Percentiles rank a stretch among this genome's conserved stretches.
Evolutionary conservation across 2,113 vertebrate species (phyloP).

Genomic region (Protobothrops flavoviridis): DNA sequence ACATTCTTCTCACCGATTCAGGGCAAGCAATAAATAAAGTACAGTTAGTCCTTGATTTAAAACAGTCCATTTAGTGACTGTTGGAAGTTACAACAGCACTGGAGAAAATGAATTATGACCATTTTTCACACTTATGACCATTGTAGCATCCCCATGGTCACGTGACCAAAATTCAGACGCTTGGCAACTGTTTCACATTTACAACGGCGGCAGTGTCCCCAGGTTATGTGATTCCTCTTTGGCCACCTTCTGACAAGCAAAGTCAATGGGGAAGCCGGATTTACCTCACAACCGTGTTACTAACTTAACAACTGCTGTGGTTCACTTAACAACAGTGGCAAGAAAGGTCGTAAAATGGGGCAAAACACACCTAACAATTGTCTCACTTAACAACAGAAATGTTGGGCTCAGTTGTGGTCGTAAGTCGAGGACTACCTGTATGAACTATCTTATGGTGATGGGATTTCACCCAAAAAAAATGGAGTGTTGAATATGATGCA

Average conservation of each 20-base stretch:
- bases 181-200: background rate
- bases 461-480: background rate
- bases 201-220: background rate
- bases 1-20: background rate
- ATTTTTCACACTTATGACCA: background rate
- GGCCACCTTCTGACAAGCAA: background rate
- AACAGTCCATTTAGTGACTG: background rate
- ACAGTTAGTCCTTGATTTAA: background rate
- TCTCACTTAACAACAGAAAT: background rate
- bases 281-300: background rate
- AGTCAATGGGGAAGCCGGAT: background rate
- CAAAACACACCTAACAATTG: background rate
- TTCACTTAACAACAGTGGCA: background rate
- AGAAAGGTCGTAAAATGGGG: background rate
- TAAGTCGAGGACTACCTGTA: background rate
- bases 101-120: background rate
- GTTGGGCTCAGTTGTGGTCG: background rate
- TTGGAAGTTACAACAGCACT: background rate
- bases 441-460: background rate
- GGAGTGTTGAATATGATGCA: background rate
- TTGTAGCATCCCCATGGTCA: background rate
- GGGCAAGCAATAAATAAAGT: too few species aligned
- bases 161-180: rapidly evolving
- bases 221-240: background rate
- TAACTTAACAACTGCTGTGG: background rate